These are phyloP conservation scores for Seriola rivoliana DNA, from an alignment of 2,113 vertebrate genomes.

Conservation along the genomic window DNA sequence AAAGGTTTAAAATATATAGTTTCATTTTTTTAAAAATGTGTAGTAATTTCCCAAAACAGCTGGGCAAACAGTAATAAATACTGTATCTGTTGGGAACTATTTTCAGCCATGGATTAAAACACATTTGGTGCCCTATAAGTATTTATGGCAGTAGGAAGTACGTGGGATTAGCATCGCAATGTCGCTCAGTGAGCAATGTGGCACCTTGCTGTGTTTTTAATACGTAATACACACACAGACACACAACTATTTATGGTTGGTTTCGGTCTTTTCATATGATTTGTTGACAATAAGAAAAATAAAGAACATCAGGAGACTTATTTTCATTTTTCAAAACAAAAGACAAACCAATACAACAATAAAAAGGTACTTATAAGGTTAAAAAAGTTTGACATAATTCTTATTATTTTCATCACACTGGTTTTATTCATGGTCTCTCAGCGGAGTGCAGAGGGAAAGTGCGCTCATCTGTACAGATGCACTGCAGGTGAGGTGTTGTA, in stretches of 20 bases:
- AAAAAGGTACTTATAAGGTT: neutral
- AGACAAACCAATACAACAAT: neutral
- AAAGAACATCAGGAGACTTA: neutral
- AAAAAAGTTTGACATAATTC: neutral
- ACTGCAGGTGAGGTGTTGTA: slow-evolving; percentile 13
- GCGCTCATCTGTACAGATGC: neutral
- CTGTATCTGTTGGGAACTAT: neutral
- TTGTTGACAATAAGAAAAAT: neutral
- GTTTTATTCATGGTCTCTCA: slow-evolving; percentile 16
- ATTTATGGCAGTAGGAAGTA: neutral
- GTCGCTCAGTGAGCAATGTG: too few species aligned
- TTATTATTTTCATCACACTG: neutral
- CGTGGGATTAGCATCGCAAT: neutral
- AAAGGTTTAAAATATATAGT: neutral
- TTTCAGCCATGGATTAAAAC: neutral
- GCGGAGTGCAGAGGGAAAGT: neutral
- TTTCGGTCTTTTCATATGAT: neutral
- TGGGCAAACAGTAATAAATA: neutral
- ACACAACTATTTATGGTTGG: neutral
- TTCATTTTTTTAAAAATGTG: neutral
- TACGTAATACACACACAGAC: too few species aligned
- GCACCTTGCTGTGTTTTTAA: neutral
- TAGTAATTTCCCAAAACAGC: neutral
- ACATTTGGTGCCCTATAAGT: neutral
- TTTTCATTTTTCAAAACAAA: neutral